Base-by-base conservation (phyloP, 1,140 invertebrate species). In the Orchesella cincta region DNA sequence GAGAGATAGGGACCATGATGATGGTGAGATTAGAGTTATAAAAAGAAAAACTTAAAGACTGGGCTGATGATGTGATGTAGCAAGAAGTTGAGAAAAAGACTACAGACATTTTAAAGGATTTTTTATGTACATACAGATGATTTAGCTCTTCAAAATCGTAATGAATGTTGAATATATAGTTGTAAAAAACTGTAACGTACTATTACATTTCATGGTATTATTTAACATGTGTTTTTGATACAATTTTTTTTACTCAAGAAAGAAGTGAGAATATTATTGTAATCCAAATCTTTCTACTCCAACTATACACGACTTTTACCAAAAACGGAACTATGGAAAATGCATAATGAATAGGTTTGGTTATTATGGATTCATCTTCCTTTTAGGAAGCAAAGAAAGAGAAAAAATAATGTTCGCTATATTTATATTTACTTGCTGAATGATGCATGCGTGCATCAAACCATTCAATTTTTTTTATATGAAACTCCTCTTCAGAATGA, bases 11-110 rank as follows among this genome's bases (percentile, higher is more conserved):
- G 52, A 57, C 23, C 8, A 57, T 57, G 23, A 57, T 57, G 23
- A 57, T 57, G 12, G 5, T 26, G 52, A 57, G 52, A 57, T 57
- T 14, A 57, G 52, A 57, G 52, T 57, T 57, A 26, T 57, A 57
- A 57, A 57, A 57, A 5, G 23, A 57, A 57, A 57, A 57, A 46
- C 18, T 57, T 57, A 23, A 46, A 46, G 18, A 46, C 39, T 46
- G 18, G 18, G 39, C 5, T 46, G 39, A 46, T 46, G 39, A 46
- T 46, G 18, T 46, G 18, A 46, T 18, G 39, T 46, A 18, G 39
- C n/a, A 46, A 46, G 18, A 46, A 46, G 39, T 46, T 46, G 39
- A 46, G 39, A 46, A 18, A 46, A 46, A 46, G 18, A n/a, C n/a
- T n/a, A n/a, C n/a, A n/a, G n/a, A 8, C 39, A 46, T 5, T 46